phyloP scores from a whole-genome alignment of 2,113 vertebrate genomes.

The Stigmatopora argus region DNA sequence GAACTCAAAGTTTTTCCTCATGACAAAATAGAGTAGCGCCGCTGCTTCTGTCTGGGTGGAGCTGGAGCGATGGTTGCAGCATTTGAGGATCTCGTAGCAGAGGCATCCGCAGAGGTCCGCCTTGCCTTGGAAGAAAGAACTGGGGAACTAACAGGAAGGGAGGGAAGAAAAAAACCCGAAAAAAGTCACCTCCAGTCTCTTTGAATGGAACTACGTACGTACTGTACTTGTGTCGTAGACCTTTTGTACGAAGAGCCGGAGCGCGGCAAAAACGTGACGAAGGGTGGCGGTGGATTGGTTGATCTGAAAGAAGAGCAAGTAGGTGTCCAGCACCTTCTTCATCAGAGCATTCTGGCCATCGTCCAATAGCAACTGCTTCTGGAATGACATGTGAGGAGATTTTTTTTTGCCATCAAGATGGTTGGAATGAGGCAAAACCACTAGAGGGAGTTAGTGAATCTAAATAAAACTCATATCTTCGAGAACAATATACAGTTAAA shows the following conservation, averaged over 20 bases:
- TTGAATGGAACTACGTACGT: not conserved
- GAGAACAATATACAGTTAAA: not conserved
- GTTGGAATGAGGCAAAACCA: constrained; percentile 10
- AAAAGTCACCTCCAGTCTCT: not conserved
- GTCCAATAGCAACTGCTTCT: constrained; percentile 87
- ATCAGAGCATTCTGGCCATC: constrained; percentile 90
- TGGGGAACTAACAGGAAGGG: constrained; percentile 78
- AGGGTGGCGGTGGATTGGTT: constrained; percentile 89
- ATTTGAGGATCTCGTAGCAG: constrained; percentile 95
- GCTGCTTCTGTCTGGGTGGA: constrained; percentile 91
- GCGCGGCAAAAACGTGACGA: constrained; percentile 84
- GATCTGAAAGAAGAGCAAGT: constrained; percentile 95
- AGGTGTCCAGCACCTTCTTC: constrained; percentile 96
- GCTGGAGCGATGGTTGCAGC: constrained; percentile 93
- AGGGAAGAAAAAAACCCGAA: not conserved
- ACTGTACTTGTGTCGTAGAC: constrained; percentile 53
- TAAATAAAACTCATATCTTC: not conserved
- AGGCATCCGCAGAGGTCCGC: constrained; percentile 92
- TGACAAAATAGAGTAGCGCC: constrained; percentile 93
- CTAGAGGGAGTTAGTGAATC: constrained; percentile 37
- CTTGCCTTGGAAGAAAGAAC: constrained; percentile 91
- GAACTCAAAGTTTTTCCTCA: constrained; percentile 98
- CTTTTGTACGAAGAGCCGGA: constrained; percentile 91
- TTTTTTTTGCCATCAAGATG: not conserved
- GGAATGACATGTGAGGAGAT: constrained; percentile 3